Percentiles rank a stretch among this genome's conserved stretches.
Conservation (phyloP, 2,888 invertebrate species). For the Cremastinae sp. region DNA sequence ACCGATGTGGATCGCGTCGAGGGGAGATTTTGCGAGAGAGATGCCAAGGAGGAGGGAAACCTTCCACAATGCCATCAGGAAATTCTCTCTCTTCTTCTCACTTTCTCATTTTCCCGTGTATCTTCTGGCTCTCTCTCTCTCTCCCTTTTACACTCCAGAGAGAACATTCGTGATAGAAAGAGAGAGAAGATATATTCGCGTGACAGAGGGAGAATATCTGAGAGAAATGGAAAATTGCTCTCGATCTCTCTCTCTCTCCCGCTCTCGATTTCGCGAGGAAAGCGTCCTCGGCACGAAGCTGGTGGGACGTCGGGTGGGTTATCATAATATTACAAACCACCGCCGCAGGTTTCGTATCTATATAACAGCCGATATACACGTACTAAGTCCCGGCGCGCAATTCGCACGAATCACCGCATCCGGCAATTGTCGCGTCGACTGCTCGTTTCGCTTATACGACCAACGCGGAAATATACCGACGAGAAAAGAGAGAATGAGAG, state of each 20-base stretch:
- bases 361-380: slow-evolving; percentile 71
- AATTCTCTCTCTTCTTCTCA: background rate
- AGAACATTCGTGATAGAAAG: slow-evolving; percentile 42
- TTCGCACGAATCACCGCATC: slow-evolving; percentile 76
- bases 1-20: slow-evolving; percentile 63
- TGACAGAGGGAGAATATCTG: slow-evolving; percentile 16
- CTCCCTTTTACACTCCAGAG: slow-evolving; percentile 39
- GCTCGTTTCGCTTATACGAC: slow-evolving; percentile 62
- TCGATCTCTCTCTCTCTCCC: slow-evolving; percentile 4
- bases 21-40: slow-evolving; percentile 63
- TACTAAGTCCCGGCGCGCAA: slow-evolving; percentile 74
- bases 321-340: slow-evolving; percentile 80
- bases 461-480: slow-evolving; percentile 56
- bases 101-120: background rate
- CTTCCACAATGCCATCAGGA: too few relatives aligned
- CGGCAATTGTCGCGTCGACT: slow-evolving; percentile 65
- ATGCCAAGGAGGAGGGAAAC: background rate
- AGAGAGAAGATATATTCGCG: too few relatives aligned
- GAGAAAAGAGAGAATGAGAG: slow-evolving; percentile 23
- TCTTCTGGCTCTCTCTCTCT: slow-evolving; percentile 21
- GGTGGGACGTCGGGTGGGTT: slow-evolving; percentile 74
- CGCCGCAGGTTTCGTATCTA: slow-evolving; percentile 75
- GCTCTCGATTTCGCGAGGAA: background rate
- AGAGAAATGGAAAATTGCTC: slow-evolving; percentile 37
- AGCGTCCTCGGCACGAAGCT: slow-evolving; percentile 58